These are phyloP conservation scores for Blennius ocellaris DNA, from an alignment of 2,113 vertebrate species.

Conservation along the genomic window DNA sequence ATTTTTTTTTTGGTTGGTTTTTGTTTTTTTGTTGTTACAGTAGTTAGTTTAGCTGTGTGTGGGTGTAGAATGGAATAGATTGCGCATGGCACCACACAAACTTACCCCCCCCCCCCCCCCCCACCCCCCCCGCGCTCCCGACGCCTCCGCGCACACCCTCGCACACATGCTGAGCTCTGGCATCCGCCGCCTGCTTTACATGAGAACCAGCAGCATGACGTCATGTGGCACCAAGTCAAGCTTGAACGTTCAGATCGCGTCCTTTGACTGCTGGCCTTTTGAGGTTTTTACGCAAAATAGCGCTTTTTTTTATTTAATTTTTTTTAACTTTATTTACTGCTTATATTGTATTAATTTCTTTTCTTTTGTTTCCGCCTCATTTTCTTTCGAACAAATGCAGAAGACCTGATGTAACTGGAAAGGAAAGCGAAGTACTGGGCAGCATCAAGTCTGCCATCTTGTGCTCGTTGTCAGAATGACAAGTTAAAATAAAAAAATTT, in stretches of 20 bases:
- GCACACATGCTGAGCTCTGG: constrained; percentile 64
- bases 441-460: constrained; percentile 69
- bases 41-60: constrained; percentile 70
- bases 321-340: too few relatives aligned
- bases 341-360: too few relatives aligned
- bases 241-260: constrained; percentile 19
- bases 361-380: neutral
- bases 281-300: too few relatives aligned
- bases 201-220: constrained; percentile 49
- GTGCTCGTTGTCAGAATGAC: constrained; percentile 60
- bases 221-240: constrained; percentile 47
- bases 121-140: constrained; percentile 18
- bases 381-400: constrained; percentile 44
- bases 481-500: constrained; percentile 8
- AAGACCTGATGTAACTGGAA: constrained; percentile 44
- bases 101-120: constrained; percentile 67
- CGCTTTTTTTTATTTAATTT: constrained; percentile 1
- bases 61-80: constrained; percentile 72
- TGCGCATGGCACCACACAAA: constrained; percentile 75
- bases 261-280: too few relatives aligned
- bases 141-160: constrained; percentile 72
- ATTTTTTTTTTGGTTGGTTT: neutral
- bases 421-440: constrained; percentile 22
- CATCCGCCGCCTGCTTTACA: constrained; percentile 65
- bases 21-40: constrained; percentile 50